Evolutionary conservation across 2,888 invertebrate species (phyloP).

Genomic region (Apotomis betuletana): DNA sequence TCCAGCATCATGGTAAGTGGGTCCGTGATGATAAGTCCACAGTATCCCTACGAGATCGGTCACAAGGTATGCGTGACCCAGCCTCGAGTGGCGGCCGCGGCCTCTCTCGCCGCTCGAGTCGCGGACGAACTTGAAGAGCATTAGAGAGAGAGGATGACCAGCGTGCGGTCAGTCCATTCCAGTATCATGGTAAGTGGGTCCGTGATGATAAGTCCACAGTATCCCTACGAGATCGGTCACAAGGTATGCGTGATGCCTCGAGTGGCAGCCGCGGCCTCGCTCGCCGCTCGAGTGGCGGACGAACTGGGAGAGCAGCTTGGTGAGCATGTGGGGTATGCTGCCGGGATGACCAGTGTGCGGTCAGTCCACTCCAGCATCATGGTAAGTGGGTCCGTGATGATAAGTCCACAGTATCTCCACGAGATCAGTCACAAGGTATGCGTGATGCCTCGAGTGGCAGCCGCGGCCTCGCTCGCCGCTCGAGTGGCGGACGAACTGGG

Average conservation of each 20-base stretch:
- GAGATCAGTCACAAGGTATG: slow-evolving; percentile 88
- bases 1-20: slow-evolving; percentile 88
- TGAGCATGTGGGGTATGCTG: slow-evolving; percentile 91
- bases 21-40: slow-evolving; percentile 44
- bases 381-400: slow-evolving; percentile 67
- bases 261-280: slow-evolving; percentile 93
- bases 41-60: slow-evolving; percentile 93
- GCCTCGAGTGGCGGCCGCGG: too few species aligned
- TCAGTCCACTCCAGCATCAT: slow-evolving; percentile 87
- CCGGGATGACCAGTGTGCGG: slow-evolving; percentile 89
- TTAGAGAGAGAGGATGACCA: too few species aligned
- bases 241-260: slow-evolving; percentile 95
- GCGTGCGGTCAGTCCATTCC: slow-evolving; percentile 84
- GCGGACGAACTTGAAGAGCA: too few species aligned
- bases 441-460: slow-evolving; percentile 95
- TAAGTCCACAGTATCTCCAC: slow-evolving; percentile 84
- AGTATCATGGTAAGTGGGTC: slow-evolving; percentile 86
- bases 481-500: slow-evolving; percentile 95
- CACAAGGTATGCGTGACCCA: slow-evolving; percentile 94
- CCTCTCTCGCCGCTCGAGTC: too few species aligned
- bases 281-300: slow-evolving; percentile 94
- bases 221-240: slow-evolving; percentile 91
- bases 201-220: slow-evolving; percentile 80
- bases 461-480: slow-evolving; percentile 93
- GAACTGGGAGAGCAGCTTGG: slow-evolving; percentile 92